Evolutionary conservation across 2,113 vertebrate species (phyloP), one percentile per base, ranked within the genome.

Genomic region (Calyptommatus sinebrachiatus): DNA sequence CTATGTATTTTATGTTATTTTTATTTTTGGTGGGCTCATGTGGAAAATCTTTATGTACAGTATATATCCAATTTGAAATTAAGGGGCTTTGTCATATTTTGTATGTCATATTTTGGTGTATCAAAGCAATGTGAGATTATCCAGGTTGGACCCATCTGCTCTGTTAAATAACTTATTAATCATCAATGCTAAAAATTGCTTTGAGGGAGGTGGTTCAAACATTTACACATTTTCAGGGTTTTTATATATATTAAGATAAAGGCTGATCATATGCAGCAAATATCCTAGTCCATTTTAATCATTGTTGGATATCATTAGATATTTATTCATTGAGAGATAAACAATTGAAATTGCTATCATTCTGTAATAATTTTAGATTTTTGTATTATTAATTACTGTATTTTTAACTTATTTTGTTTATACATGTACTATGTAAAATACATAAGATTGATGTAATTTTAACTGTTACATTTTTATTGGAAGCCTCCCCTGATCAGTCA

Each of bases 291-390:
- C 71, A 22, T 68, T 70, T 81, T 67, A 48, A 78, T 78, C 75
- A 74, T 21, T 57, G 53, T 29, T 62, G 41, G 66, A 67, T 69
- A 86, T 84, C 31, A 35, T 75, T n/a, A 73, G 16, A 50, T 31
- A 72, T 60, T 77, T 83, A 76, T 72, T 71, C 18, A 11, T 71
- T 24, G 14, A 71, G 70, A 41, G 88, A 22, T 67, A 77, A 69
- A 16, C 31, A 29, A 48, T 65, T 66, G 9, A 26, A n/a, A 46
- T 26, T 63, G 73, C 60, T 76, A 46, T 7, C 53, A 74, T 75
- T 41, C 57, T 75, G 22, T 61, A 31, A 45, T 46, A 71, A 14
- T 57, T 57, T 57, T 18, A 57, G 35, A 41, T 41, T 41, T 41
- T 41, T 41, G 35, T 41, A 41, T 41, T 41, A 5, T 41, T 41